Percentiles rank a stretch among this genome's conserved stretches.
Conservation (phyloP, 2,797 vertebrate genomes). For the Macropus fuliginosus region DNA sequence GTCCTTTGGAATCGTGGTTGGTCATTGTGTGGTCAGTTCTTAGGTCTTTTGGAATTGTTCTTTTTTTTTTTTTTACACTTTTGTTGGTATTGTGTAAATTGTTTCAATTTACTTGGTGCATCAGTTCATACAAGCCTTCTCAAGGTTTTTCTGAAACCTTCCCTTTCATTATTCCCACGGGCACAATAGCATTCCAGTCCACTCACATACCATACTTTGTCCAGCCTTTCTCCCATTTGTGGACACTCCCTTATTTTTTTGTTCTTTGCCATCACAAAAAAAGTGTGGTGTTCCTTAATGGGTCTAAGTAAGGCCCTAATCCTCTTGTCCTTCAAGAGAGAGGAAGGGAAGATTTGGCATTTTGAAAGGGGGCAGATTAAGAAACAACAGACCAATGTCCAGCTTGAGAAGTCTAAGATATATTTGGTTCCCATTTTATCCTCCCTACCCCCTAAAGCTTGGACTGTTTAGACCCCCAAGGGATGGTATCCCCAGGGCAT, state of each 20-base stretch:
- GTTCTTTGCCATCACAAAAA: background rate
- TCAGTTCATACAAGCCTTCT: background rate
- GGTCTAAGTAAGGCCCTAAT: background rate
- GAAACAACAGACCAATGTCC: background rate
- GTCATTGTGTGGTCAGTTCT: background rate
- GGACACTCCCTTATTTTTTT: background rate
- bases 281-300: background rate
- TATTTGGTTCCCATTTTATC: background rate
- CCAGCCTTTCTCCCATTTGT: background rate
- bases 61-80: background rate
- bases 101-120: background rate
- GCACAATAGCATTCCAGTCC: background rate
- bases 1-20: background rate
- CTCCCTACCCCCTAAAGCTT: background rate
- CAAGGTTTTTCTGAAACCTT: background rate
- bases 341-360: background rate
- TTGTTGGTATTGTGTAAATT: background rate
- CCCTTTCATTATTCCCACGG: background rate
- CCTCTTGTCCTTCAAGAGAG: background rate
- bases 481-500: background rate
- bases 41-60: background rate
- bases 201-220: background rate
- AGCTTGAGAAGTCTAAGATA: background rate
- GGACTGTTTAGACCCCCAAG: background rate
- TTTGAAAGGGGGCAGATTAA: background rate